These are phyloP conservation scores for Nemotelus pantherinus DNA, from an alignment of 2,888 invertebrate genomes.

Conservation along the genomic window DNA sequence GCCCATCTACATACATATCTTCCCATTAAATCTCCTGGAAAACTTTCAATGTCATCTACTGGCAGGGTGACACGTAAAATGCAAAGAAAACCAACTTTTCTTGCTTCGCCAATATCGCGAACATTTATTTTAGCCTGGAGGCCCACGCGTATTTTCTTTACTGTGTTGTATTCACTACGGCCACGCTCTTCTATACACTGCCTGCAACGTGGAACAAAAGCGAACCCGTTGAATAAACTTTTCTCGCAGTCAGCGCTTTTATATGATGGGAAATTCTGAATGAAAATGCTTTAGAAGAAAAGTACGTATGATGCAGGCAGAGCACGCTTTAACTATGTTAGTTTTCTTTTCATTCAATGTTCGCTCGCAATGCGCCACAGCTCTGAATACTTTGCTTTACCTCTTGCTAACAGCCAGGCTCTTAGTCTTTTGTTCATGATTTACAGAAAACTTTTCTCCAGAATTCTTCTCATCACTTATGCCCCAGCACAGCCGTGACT, in stretches of 20 bases:
- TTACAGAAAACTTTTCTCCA: conserved; percentile 10
- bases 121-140: too few relatives aligned
- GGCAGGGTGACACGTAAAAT: too few relatives aligned
- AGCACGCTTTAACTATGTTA: conserved; percentile 19
- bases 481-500: not conserved
- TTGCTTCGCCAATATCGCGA: too few relatives aligned
- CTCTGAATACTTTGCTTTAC: not conserved
- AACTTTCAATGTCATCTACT: too few relatives aligned
- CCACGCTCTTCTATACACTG: too few relatives aligned
- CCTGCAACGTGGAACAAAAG: conserved; percentile 15
- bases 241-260: not conserved
- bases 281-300: not conserved
- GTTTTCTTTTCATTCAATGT: conserved; percentile 7
- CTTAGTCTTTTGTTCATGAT: conserved; percentile 18
- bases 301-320: not conserved
- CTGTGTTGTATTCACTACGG: too few relatives aligned
- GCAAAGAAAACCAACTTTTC: too few relatives aligned
- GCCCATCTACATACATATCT: too few relatives aligned
- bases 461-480: conserved; percentile 18
- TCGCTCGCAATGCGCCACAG: conserved; percentile 22
- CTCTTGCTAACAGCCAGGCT: not conserved
- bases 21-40: too few relatives aligned
- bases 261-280: conserved; percentile 12
- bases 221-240: conserved; percentile 4
- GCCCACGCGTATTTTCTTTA: too few relatives aligned